Evolutionary conservation across 2,113 vertebrate genomes (phyloP).

Genomic region (Sardina pilchardus): DNA sequence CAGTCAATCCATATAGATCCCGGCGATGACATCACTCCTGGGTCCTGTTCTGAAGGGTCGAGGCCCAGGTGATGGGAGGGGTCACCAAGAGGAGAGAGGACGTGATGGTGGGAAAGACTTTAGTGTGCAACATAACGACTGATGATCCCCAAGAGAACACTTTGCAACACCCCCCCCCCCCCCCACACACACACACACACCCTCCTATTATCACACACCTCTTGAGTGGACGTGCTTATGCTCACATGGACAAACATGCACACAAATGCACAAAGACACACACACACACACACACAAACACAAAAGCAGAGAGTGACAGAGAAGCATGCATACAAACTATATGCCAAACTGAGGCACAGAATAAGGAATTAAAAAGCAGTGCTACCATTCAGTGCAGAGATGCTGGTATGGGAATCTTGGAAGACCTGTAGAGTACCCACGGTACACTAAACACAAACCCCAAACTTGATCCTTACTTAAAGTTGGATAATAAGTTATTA

Average conservation of each 20-base stretch:
- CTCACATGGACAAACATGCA: background rate
- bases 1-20: slow-evolving; percentile 70
- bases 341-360: background rate
- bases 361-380: too few relatives aligned
- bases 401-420: background rate
- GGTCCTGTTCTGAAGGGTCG: slow-evolving; percentile 57
- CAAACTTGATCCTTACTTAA: background rate
- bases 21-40: slow-evolving; percentile 65
- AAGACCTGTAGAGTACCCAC: background rate
- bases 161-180: slow-evolving; percentile 13
- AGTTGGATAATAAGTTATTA: background rate
- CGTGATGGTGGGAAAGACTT: slow-evolving; percentile 53
- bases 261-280: background rate
- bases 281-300: background rate
- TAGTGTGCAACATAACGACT: slow-evolving; percentile 27
- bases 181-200: too few relatives aligned
- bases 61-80: slow-evolving; percentile 63
- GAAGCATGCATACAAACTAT: background rate
- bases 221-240: slow-evolving; percentile 2
- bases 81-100: slow-evolving; percentile 51
- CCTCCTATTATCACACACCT: background rate
- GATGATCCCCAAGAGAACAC: slow-evolving; percentile 31
- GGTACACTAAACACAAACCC: background rate
- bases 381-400: background rate
- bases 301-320: background rate